These are phyloP conservation scores for Acropternis orthonyx DNA, from an alignment of 2,797 vertebrate species.

Conservation along the genomic window DNA sequence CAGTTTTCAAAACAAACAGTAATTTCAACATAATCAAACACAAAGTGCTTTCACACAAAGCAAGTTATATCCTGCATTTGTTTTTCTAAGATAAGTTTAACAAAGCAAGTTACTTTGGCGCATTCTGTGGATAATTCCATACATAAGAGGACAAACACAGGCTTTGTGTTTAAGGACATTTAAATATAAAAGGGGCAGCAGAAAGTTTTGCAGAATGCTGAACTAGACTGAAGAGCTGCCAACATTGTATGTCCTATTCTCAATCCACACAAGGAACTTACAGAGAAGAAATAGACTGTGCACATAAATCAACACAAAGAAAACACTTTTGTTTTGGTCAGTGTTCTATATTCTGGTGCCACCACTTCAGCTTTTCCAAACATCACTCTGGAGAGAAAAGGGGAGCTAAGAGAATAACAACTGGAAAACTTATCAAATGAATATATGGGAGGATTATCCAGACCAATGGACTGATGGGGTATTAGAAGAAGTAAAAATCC, in stretches of 20 bases:
- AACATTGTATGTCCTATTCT: background rate
- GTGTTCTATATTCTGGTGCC: background rate
- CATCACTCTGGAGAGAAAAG: background rate
- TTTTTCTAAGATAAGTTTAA: background rate
- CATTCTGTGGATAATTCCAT: background rate
- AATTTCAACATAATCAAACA: background rate
- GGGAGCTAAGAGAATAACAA: background rate
- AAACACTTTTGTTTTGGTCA: background rate
- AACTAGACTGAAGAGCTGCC: background rate
- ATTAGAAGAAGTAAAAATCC: background rate
- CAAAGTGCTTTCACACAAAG: background rate
- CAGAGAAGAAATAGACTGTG: background rate
- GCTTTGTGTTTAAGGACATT: background rate
- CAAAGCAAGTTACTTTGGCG: background rate
- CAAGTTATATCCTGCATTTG: conserved; percentile 31
- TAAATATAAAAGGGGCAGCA: background rate
- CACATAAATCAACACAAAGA: background rate
- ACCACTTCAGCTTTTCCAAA: background rate
- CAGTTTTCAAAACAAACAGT: conserved; percentile 1
- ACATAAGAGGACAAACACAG: background rate
- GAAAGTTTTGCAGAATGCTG: background rate
- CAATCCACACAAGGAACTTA: background rate
- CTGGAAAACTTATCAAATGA: background rate
- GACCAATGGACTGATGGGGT: background rate
- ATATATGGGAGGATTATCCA: background rate